These are phyloP conservation scores for Empidonax alnorum DNA, from an alignment of 2,113 vertebrate genomes.

Conservation along the genomic window DNA sequence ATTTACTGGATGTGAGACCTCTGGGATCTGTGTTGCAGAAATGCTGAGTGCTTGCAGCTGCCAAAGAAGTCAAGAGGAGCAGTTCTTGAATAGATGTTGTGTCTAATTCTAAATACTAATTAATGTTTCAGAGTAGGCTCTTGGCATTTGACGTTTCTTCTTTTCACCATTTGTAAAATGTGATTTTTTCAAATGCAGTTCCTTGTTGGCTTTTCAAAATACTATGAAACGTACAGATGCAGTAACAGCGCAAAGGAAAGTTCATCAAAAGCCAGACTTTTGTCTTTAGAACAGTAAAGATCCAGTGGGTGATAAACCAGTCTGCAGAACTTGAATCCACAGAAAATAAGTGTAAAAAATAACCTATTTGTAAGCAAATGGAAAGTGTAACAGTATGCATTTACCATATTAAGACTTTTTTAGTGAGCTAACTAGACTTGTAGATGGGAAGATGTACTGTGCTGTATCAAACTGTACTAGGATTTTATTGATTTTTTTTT, in stretches of 20 bases:
- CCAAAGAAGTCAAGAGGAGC: not conserved
- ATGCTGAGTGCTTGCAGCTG: constrained; percentile 34
- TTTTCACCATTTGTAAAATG: not conserved
- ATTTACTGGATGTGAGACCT: not conserved
- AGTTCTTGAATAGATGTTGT: not conserved
- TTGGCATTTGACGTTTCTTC: not conserved
- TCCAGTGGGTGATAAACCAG: not conserved
- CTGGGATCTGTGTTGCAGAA: constrained; percentile 22
- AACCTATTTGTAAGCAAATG: not conserved
- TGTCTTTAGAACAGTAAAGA: not conserved
- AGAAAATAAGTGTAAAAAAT: not conserved
- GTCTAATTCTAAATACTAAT: not conserved
- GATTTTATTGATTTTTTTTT: not conserved
- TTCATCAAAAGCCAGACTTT: not conserved
- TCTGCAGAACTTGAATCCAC: not conserved
- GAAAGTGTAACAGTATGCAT: not conserved
- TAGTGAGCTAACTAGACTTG: not conserved
- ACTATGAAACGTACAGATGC: not conserved
- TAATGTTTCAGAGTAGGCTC: not conserved
- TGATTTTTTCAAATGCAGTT: not conserved
- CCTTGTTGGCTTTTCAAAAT: not conserved
- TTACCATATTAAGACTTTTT: not conserved
- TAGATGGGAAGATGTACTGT: not conserved
- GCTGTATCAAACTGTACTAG: not conserved
- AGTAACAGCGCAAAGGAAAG: not conserved